Evolutionary conservation across 1,140 invertebrate species (phyloP).

Genomic region (Drosophila takahashii): DNA sequence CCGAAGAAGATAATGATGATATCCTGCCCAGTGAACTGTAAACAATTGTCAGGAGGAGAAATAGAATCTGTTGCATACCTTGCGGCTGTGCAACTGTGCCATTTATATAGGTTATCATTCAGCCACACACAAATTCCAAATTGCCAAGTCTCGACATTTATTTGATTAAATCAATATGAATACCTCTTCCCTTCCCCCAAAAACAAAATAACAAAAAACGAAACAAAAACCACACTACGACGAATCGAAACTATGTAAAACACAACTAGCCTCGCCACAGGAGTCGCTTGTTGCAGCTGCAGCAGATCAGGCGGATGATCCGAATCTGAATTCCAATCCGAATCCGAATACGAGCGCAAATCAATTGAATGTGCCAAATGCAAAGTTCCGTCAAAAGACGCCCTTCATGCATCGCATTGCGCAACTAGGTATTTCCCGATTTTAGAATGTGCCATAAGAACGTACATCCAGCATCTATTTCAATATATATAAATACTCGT

Average conservation of each 20-base stretch:
- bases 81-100: conserved; percentile 5
- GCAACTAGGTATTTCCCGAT: conserved; percentile 70
- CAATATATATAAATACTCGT: conserved; percentile 38
- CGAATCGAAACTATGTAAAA: conserved; percentile 1
- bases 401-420: conserved; percentile 83
- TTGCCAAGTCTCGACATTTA: conserved; percentile 30
- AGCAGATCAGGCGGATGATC: conserved; percentile 60
- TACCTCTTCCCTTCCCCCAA: conserved; percentile 47
- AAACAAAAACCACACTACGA: conserved; percentile 13
- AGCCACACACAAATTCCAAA: conserved; percentile 46
- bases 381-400: conserved; percentile 83
- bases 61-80: conserved; percentile 35
- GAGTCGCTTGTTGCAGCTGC: conserved; percentile 62
- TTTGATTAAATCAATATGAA: conserved; percentile 59
- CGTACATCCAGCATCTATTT: conserved; percentile 27
- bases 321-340: conserved; percentile 29
- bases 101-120: conserved; percentile 16
- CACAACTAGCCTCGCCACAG: conserved; percentile 69
- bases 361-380: conserved; percentile 55
- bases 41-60: conserved; percentile 30
- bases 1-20: conserved; percentile 21
- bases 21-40: conserved; percentile 43
- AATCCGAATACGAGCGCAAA: conserved; percentile 39
- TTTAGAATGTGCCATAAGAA: conserved; percentile 33
- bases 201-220: conserved; percentile 8